Base-by-base conservation (phyloP, 2,113 vertebrate genomes). In the Solea solea region DNA sequence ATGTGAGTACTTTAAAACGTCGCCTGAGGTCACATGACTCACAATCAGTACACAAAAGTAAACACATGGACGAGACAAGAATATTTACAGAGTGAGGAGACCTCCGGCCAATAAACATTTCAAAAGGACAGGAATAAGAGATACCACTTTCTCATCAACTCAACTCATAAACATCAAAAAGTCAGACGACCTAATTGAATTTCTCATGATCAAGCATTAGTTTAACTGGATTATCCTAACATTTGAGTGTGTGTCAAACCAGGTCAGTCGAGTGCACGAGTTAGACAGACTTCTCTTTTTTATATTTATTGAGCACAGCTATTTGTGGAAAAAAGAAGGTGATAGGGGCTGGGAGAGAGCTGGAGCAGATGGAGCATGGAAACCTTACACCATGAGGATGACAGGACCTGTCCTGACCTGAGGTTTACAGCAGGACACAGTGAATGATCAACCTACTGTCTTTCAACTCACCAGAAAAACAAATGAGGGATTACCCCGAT, bases 321-420 rank as follows among this genome's bases (percentile, higher is more conserved):
- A 76, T 41, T 48, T 51, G 16, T 41, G 21, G 42, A 68, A 34
- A 34, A 34, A 34, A 6, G 34, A 34, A 34, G 34, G 34, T 34
- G 34, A 34, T 34, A 21, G 48, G 13, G 58, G 45, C 0, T 1
- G 40, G 71, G 71, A 49, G 41, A 34, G 42, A 70, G 3, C 3
- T 34, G 3, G 5, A 34, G 34, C 86, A 87, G 82, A 89, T 77
- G 79, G 83, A 34, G 9, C 53, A 52, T 62, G 78, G 82, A 88
- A 89, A 86, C 86, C 45, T 58, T 64, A 88, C 70, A 85, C 82
- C 76, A 50, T 64, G 65, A 59, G 65, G 42, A 51, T 50, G 34
- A 69, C 48, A 46, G 57, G 41, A 21, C 12, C 5, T 6, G 46
- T 21, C 34, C 34, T 34, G 44, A 63, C 12, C 16, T 39, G 40